These are phyloP conservation scores for Sphaerodactylus townsendi DNA, from an alignment of 2,113 vertebrate genomes.

Conservation along the genomic window DNA sequence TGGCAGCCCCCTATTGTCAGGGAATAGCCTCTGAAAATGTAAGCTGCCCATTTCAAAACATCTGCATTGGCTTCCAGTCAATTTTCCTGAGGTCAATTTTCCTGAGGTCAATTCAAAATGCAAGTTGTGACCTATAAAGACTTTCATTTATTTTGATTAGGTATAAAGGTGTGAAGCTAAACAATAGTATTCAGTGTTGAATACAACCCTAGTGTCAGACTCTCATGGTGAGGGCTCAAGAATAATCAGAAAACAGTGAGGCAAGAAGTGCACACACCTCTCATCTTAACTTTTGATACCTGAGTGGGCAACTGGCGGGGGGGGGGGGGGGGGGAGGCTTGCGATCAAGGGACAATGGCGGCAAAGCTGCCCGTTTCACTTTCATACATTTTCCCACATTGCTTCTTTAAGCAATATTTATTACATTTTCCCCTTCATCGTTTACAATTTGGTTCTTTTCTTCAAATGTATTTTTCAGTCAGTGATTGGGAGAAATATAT, in stretches of 20 bases:
- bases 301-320: not conserved
- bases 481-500: not conserved
- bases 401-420: not conserved
- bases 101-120: no score
- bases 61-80: no score
- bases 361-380: not conserved
- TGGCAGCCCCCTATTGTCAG: no score
- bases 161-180: no score
- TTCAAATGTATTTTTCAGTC: rapidly evolving
- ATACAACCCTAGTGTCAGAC: no score
- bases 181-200: no score
- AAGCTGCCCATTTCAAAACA: no score
- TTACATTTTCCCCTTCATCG: not conserved
- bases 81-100: no score
- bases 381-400: not conserved
- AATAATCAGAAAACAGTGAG: not conserved
- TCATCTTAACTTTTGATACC: not conserved
- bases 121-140: no score
- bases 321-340: not conserved
- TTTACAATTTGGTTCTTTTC: no score
- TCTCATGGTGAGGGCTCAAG: not conserved
- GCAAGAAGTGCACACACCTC: not conserved
- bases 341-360: not conserved
- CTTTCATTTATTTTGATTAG: no score
- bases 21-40: no score